Base-by-base conservation (phyloP, 1,140 invertebrate genomes). In the Papilio dardanus region DNA sequence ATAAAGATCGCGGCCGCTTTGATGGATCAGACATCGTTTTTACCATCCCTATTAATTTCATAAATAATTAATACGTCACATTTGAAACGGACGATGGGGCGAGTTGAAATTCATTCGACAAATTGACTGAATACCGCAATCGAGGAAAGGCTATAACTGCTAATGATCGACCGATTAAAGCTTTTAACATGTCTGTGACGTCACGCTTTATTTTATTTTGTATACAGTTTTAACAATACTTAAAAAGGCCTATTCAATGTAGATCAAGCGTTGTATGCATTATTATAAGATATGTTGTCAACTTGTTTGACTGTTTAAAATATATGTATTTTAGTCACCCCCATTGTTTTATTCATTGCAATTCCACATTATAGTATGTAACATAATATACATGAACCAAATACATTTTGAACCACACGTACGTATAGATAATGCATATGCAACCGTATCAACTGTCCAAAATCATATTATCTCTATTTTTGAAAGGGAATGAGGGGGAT, bases 111-210 rank as follows among this genome's bases (percentile, higher is more conserved):
- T 86, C 89, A 90, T 88, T 91, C 88, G 86, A 80, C 88, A 92
- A 92, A 93, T 93, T 92, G 89, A 91, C 88, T 91, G 85, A 80
- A 88, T 91, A 92, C 91, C 91, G 84, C 91, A 93, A 83, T 86
- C 85, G 83, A 86, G 85, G 84, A 90, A 91, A 89, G 90, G 87
- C 87, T 91, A 92, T 92, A 90, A 86, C 86, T 88, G 91, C 88
- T 92, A 91, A 93, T 93, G 86, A 91, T 91, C 84, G 84, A 76
- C 82, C 79, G 84, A 89, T 89, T 89, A 86, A 84, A 86, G 88
- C 79, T 85, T 84, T 83, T 81, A 83, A 83, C 76, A 42, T 69
- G 37, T 24, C n/a, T 30, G 68, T 31, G 19, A 12, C 42, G 16
- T 42, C 1, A 69, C 67, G 10, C 24, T 71, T 50, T 35, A 30